Evolutionary conservation across 2,888 invertebrate genomes (phyloP), one percentile per base, ranked within the genome.

Genomic region (Ophioninae sp.): DNA sequence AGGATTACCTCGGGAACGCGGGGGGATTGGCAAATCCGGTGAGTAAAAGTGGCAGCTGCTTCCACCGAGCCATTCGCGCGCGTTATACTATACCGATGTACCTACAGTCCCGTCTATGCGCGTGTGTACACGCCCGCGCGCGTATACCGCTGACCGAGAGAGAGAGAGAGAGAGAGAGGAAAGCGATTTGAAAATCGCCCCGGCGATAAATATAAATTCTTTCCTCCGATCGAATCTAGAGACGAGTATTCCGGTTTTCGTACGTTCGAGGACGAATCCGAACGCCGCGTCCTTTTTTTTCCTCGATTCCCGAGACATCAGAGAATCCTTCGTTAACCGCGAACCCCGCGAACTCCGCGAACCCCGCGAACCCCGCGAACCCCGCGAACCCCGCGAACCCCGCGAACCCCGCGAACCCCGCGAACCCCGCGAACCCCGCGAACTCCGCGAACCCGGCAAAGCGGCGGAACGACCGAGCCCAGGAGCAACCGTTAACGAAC

Each of bases 1-100:
- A 84, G 81, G 81, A 84, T 84, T 84, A 84, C 79, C 79, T 62
- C 67, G 79, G 59, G 79, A 72, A 67, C 59, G 73, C 67, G n/a
- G n/a, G 44, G 68, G 79, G 79, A 84, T 82, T 82, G 84, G 84
- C 84, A 84, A 84, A 84, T 81, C 84, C 79, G 72, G 72, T 82
- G 84, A 84, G 82, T 76, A 84, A 82, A 84, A 84, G 84, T 84
- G 79, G 81, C 84, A 84, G 84, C 84, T 82, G 79, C 73, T 76
- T 76, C 82, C 79, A 76, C 57, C 81, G 64, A 75, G 68, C 73
- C 62, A 81, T 82, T 84, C 76, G 23, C 76, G 68, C n/a, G 44
- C 75, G 76, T 81, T 62, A 69, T 69, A 78, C 39, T 75, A 57
- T 37, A 30, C 59, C 17, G 17, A 56, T n/a, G 13, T 70, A 59